phyloP scores from a whole-genome alignment of 2,888 invertebrate genomes.

The Eupithecia exiguata region DNA sequence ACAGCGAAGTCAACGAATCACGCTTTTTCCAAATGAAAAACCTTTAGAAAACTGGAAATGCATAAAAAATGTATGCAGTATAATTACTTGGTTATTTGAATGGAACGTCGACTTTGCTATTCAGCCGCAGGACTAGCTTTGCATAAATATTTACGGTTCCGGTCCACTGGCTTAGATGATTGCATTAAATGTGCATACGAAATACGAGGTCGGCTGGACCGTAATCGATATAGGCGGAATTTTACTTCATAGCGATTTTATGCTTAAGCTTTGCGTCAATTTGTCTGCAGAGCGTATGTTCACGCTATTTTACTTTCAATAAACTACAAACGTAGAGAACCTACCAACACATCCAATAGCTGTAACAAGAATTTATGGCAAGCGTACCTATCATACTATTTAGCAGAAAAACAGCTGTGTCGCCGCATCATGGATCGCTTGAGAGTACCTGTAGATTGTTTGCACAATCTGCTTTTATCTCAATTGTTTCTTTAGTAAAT shows the following conservation, averaged over 20 bases:
- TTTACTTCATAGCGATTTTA: slow-evolving; percentile 41
- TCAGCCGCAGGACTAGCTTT: slow-evolving; percentile 52
- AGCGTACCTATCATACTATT: not conserved
- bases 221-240: slow-evolving; percentile 55
- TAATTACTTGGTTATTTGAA: slow-evolving; percentile 47
- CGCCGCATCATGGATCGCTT: too few relatives aligned
- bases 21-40: slow-evolving; percentile 16
- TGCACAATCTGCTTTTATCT: too few relatives aligned
- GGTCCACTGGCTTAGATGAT: slow-evolving; percentile 70
- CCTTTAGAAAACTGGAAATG: slow-evolving; percentile 31
- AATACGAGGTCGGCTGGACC: slow-evolving; percentile 54
- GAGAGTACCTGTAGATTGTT: too few relatives aligned
- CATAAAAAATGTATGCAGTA: slow-evolving; percentile 39
- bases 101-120: slow-evolving; percentile 44
- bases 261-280: slow-evolving; percentile 20
- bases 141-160: slow-evolving; percentile 72
- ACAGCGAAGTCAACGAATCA: not conserved
- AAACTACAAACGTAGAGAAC: not conserved
- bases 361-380: not conserved
- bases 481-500: too few relatives aligned
- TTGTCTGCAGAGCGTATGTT: slow-evolving; percentile 13
- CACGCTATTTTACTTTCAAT: slow-evolving; percentile 7
- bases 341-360: not conserved
- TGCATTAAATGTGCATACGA: slow-evolving; percentile 69
- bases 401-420: not conserved